Percentiles rank a stretch among this genome's conserved stretches.
Conservation (phyloP, 2,888 invertebrate species). For the Tenthredo scrophulariae region DNA sequence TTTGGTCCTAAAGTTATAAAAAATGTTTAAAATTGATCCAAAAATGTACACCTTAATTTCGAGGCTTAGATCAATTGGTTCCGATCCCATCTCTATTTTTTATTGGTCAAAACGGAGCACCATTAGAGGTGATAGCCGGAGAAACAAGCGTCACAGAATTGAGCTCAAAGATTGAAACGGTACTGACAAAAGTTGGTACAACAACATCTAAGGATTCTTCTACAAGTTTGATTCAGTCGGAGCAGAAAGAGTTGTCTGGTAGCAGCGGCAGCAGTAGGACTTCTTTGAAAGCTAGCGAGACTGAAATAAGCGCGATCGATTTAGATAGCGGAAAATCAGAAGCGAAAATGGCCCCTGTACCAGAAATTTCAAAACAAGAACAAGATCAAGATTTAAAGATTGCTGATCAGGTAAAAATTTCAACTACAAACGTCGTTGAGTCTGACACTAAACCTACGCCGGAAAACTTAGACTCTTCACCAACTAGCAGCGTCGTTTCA, state of each 20-base stretch:
- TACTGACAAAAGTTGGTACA: slow-evolving; percentile 81
- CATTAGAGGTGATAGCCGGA: slow-evolving; percentile 89
- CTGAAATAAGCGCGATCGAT: slow-evolving; percentile 14
- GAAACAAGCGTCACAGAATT: slow-evolving; percentile 83
- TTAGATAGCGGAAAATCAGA: neutral
- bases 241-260: slow-evolving; percentile 58
- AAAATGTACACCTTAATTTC: slow-evolving; percentile 34
- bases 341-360: slow-evolving; percentile 19
- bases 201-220: slow-evolving; percentile 60
- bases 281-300: slow-evolving; percentile 23
- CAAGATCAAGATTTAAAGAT: neutral
- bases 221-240: slow-evolving; percentile 67
- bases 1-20: slow-evolving; percentile 38
- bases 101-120: slow-evolving; percentile 90
- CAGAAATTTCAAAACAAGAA: slow-evolving; percentile 41
- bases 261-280: neutral
- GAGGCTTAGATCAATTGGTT: slow-evolving; percentile 82
- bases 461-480: slow-evolving; percentile 10
- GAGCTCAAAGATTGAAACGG: slow-evolving; percentile 83
- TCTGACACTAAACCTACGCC: neutral
- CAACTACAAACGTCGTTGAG: neutral
- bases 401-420: neutral
- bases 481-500: neutral
- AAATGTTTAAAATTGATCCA: slow-evolving; percentile 37
- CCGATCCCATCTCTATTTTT: slow-evolving; percentile 92